Evolutionary conservation across 2,797 vertebrate genomes (phyloP), one percentile per base, ranked within the genome.

Genomic region (Scleropages formosus): DNA sequence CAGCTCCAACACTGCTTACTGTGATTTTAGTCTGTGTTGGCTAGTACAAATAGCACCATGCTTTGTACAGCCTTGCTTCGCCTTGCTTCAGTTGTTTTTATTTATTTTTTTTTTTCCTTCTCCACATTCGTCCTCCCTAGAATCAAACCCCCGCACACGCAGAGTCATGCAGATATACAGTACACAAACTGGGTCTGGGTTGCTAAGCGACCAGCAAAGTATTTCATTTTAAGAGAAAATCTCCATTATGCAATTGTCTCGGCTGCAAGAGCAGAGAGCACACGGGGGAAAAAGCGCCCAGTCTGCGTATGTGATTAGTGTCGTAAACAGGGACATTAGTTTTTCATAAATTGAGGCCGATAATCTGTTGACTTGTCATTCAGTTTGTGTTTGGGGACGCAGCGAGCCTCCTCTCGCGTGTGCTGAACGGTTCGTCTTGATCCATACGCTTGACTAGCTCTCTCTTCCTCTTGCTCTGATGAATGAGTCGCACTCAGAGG

Each of bases 161-260:
- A 84, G 80, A 85, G 87, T 90, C 86, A 88, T 87, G 85, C 78
- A 75, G 82, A 79, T 83, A 84, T 85, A 83, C 85, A 78, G 82
- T 84, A 86, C 85, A 86, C 85, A 83, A 90, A 88, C 89, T 82
- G 78, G 87, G 82, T 78, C 82, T 75, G 61, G 82, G 91, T 92
- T 91, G 90, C 91, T 88, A 88, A 87, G 91, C 89, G 90, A 92
- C 91, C 89, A 87, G 88, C 86, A 83, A 86, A 87, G 87, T 85
- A 82, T 87, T 90, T 88, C 84, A 85, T 88, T 86, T 85, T 83
- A 84, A 82, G 86, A 86, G 85, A 86, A 72, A 88, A 85, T 87
- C 83, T 87, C 79, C 75, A 81, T 88, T 88, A 85, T 90, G 89
- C 88, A 86, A 85, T 89, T 85, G 85, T 86, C 83, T 85, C 8